These are phyloP conservation scores for Lithodes maja DNA, from an alignment of 2,888 invertebrate genomes.

Conservation along the genomic window DNA sequence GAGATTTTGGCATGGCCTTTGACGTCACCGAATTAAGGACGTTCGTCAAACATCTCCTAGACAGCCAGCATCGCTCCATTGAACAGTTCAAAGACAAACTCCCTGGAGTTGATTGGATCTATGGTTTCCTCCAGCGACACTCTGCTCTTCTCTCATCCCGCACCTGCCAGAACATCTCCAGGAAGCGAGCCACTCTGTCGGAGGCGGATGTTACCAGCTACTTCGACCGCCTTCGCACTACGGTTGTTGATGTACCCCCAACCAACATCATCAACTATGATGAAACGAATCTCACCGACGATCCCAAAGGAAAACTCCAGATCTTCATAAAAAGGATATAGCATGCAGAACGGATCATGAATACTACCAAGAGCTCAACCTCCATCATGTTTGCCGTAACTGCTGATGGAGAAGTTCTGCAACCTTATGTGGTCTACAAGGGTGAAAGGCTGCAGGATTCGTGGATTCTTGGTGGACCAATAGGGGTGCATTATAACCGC, in stretches of 20 bases:
- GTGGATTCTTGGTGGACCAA: too few species aligned
- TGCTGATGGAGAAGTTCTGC: constrained; percentile 73
- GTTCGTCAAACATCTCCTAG: background rate
- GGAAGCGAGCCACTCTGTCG: constrained; percentile 31
- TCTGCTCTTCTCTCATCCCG: background rate
- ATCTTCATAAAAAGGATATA: constrained; percentile 72
- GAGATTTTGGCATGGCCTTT: too few species aligned
- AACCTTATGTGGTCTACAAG: constrained; percentile 57
- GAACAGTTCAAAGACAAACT: constrained; percentile 8
- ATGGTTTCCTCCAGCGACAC: constrained; percentile 10
- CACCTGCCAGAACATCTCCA: constrained; percentile 27
- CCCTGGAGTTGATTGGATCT: constrained; percentile 39
- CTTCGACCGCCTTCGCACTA: constrained; percentile 1
- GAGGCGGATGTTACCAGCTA: constrained; percentile 3
- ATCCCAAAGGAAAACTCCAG: constrained; percentile 73
- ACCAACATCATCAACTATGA: constrained; percentile 73
- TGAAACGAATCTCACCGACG: constrained; percentile 70
- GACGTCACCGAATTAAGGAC: too few species aligned
- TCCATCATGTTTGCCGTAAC: constrained; percentile 55
- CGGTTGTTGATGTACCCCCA: constrained; percentile 18
- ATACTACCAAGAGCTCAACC: too few species aligned
- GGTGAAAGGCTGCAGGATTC: constrained; percentile 71
- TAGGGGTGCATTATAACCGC: too few species aligned
- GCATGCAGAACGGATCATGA: constrained; percentile 70
- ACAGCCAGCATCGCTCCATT: background rate